phyloP scores from a whole-genome alignment of 2,113 vertebrate species.

The Perca flavescens region DNA sequence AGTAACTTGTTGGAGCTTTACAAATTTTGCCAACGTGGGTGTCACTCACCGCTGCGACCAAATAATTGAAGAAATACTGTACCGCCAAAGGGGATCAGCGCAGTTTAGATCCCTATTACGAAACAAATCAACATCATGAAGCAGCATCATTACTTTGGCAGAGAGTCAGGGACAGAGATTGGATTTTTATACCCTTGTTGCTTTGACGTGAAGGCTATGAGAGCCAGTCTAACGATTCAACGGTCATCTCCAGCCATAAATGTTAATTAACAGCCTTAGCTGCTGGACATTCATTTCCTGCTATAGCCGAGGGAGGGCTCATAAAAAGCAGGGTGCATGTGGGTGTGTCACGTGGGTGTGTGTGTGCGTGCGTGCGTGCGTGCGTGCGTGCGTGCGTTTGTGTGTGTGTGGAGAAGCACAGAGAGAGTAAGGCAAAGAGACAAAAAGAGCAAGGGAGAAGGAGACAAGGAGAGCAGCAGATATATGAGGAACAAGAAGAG shows the following conservation, averaged over 20 bases:
- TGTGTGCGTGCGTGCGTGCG: no score
- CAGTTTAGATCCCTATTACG: conserved; percentile 51
- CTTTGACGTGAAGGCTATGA: conserved; percentile 55
- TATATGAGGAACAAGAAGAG: no score
- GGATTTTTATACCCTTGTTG: conserved; percentile 69
- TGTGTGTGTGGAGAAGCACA: no score
- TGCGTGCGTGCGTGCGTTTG: no score
- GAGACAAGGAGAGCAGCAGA: no score
- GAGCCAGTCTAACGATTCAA: conserved; percentile 67
- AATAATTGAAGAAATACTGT: conserved; percentile 23
- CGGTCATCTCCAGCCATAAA: conserved; percentile 75
- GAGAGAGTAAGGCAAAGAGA: no score
- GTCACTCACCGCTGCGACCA: background rate
- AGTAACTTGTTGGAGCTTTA: background rate
- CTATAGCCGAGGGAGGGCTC: conserved; percentile 60
- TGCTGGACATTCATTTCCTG: conserved; percentile 77
- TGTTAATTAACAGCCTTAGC: conserved; percentile 76
- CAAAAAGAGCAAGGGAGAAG: no score
- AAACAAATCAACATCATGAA: conserved; percentile 68
- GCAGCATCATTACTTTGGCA: conserved; percentile 62
- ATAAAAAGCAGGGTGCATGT: conserved; percentile 48
- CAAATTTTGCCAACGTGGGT: background rate
- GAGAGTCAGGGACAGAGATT: conserved; percentile 60
- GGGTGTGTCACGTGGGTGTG: conserved; percentile 1
- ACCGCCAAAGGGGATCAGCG: conserved; percentile 25